Percentiles rank a stretch among this genome's conserved stretches.
Evolutionary conservation across 2,888 invertebrate genomes (phyloP).

Genomic region (Phytoseiulus persimilis): DNA sequence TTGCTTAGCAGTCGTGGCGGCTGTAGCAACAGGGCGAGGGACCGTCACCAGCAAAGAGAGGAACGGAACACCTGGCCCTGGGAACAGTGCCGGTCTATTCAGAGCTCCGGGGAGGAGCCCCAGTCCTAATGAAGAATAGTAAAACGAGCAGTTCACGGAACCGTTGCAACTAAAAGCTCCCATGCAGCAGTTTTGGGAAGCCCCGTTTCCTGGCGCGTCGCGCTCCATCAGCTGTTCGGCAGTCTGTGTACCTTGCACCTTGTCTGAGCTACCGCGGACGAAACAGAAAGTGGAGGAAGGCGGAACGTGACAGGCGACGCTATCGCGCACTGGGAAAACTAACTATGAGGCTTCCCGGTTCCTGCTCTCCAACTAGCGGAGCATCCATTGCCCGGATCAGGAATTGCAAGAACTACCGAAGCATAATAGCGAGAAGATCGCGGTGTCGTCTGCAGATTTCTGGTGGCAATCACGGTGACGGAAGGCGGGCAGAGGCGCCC

Average conservation of each 20-base stretch:
- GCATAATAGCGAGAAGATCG: neutral
- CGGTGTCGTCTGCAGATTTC: neutral
- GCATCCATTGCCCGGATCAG: neutral
- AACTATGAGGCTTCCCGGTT: neutral
- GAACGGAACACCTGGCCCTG: neutral
- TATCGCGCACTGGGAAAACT: neutral
- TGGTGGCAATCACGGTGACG: neutral
- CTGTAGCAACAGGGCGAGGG: neutral
- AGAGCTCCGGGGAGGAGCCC: neutral
- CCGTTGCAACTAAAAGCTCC: neutral
- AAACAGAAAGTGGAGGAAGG: neutral
- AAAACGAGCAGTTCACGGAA: neutral
- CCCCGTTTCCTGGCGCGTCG: too few species aligned
- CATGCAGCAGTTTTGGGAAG: neutral
- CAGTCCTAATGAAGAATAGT: neutral
- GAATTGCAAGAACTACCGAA: neutral
- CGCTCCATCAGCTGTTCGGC: too few species aligned
- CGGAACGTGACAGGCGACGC: neutral
- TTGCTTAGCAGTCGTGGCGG: neutral
- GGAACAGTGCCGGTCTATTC: neutral
- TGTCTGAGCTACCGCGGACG: too few species aligned
- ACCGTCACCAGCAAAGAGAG: neutral
- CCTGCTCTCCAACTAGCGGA: neutral
- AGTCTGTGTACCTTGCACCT: too few species aligned
- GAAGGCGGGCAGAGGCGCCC: neutral